These are phyloP conservation scores for Morpho achilles DNA, from an alignment of 2,888 invertebrate genomes.

Conservation along the genomic window DNA sequence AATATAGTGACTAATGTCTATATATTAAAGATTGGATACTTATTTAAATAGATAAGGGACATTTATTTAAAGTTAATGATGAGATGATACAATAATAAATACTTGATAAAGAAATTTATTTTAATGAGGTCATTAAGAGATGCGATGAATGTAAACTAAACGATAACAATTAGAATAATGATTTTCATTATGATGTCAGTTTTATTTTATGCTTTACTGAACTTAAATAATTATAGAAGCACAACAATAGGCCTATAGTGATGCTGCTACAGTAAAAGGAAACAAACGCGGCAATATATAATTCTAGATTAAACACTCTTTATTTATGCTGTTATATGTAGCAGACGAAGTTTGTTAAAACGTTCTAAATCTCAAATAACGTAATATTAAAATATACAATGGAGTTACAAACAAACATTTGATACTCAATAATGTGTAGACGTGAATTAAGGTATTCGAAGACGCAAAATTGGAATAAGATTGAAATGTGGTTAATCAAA, in stretches of 20 bases:
- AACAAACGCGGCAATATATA: slow-evolving; percentile 3
- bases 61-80: too few species aligned
- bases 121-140: slow-evolving; percentile 3
- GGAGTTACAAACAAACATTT: slow-evolving; percentile 11
- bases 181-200: too few species aligned
- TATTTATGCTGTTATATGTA: slow-evolving; percentile 12
- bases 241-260: neutral
- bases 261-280: neutral
- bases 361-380: slow-evolving; percentile 6
- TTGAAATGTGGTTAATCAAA: slow-evolving; percentile 13
- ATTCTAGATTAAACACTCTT: slow-evolving; percentile 10
- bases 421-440: slow-evolving; percentile 6
- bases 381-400: neutral
- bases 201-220: too few species aligned
- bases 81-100: too few species aligned
- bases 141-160: too few species aligned
- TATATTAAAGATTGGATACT: too few species aligned
- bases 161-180: too few species aligned
- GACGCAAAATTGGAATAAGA: slow-evolving; percentile 15
- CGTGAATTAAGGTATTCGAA: slow-evolving; percentile 11
- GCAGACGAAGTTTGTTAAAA: slow-evolving; percentile 16
- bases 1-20: too few species aligned
- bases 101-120: neutral
- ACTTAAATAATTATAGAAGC: too few species aligned
- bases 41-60: too few species aligned